Evolutionary conservation across 2,888 invertebrate species (phyloP).

Genomic region (Caenorhabditis afra): DNA sequence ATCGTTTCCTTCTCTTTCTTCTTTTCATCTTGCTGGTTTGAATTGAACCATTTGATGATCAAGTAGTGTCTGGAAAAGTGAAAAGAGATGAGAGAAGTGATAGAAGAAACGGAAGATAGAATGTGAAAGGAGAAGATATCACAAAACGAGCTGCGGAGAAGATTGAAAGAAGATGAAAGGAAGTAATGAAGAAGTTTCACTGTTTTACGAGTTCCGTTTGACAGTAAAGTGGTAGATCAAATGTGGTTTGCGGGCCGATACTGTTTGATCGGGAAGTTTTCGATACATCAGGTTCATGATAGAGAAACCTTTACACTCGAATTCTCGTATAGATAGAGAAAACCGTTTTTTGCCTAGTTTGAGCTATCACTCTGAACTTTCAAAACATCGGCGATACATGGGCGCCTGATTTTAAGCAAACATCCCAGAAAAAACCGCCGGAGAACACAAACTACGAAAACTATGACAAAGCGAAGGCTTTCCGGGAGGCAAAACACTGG

Average conservation of each 20-base stretch:
- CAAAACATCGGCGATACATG: neutral
- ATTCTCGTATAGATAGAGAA: too few relatives aligned
- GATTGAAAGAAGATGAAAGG: neutral
- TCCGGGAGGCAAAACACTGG: neutral
- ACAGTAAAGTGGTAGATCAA: too few relatives aligned
- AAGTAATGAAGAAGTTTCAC: neutral
- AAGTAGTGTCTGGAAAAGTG: conserved; percentile 35
- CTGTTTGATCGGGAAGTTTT: neutral
- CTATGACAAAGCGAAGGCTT: neutral
- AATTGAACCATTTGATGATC: conserved; percentile 28
- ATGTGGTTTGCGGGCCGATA: too few relatives aligned
- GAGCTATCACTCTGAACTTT: neutral
- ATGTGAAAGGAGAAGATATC: conserved; percentile 2
- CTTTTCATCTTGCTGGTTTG: neutral
- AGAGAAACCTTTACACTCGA: too few relatives aligned
- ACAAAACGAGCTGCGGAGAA: neutral
- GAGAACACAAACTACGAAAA: neutral
- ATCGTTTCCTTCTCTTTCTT: neutral
- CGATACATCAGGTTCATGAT: neutral
- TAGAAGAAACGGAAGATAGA: neutral
- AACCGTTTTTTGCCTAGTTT: too few relatives aligned
- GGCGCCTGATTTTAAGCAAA: neutral
- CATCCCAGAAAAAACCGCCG: neutral
- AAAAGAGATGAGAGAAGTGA: conserved; percentile 17
- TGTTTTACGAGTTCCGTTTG: neutral